phyloP scores from a whole-genome alignment of 1,140 invertebrate genomes.

The Asobara japonica region DNA sequence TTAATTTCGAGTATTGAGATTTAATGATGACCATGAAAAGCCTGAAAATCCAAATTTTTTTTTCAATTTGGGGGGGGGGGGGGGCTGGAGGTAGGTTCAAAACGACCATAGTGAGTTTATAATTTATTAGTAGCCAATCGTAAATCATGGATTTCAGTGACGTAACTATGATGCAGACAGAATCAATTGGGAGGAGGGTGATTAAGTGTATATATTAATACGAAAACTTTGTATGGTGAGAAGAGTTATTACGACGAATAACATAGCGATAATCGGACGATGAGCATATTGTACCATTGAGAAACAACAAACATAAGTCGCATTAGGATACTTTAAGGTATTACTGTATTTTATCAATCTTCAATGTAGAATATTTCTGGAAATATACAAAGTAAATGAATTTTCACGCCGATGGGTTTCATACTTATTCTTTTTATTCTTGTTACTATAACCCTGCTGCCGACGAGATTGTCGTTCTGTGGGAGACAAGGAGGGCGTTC shows the following conservation, averaged over 20 bases:
- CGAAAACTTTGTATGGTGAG: background rate
- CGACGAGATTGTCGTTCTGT: too few species aligned
- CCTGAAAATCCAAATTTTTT: background rate
- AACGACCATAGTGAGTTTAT: constrained; percentile 9
- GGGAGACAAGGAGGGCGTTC: too few species aligned
- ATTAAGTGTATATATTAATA: constrained; percentile 2
- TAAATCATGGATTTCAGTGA: constrained; percentile 4
- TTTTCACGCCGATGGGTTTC: constrained; percentile 1
- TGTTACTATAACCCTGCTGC: too few species aligned
- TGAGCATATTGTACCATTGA: constrained; percentile 3
- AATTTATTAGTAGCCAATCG: constrained; percentile 18
- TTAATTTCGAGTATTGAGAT: background rate
- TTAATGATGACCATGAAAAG: background rate
- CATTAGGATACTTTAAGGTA: background rate
- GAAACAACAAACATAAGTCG: background rate
- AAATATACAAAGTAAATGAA: constrained; percentile 16
- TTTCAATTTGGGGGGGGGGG: background rate
- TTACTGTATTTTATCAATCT: constrained; percentile 19
- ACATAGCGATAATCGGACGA: background rate
- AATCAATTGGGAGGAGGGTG: background rate
- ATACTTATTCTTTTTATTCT: background rate
- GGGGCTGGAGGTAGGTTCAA: background rate
- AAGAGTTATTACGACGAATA: background rate
- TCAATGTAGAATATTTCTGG: constrained; percentile 17
- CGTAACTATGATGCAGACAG: background rate